Conservation (phyloP, 1,140 invertebrate species). For the Leptonema lineaticorne region DNA sequence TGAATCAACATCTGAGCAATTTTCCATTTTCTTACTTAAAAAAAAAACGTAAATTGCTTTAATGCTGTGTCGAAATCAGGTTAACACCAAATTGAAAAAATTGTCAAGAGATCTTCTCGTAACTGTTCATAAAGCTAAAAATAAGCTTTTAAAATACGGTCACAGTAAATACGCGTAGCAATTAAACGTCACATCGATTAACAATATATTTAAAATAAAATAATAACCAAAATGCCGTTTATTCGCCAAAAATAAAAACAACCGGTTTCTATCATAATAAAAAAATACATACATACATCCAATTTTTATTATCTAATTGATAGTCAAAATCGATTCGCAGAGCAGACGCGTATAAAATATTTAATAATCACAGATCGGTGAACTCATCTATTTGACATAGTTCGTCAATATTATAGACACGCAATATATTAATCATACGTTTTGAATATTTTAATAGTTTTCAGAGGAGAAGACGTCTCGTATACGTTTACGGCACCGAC, state of each 20-base stretch:
- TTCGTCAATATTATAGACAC: not conserved
- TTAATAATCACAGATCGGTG: constrained; percentile 14
- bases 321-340: not conserved
- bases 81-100: too few species aligned
- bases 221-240: too few species aligned
- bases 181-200: too few species aligned
- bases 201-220: too few species aligned
- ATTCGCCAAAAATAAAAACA: too few species aligned
- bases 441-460: not conserved
- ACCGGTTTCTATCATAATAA: not conserved
- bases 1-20: too few species aligned
- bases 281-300: not conserved
- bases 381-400: constrained; percentile 4
- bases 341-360: constrained; percentile 1
- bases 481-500: not conserved
- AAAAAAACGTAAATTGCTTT: too few species aligned
- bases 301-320: constrained; percentile 3
- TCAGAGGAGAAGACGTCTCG: not conserved
- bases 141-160: not conserved
- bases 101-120: too few species aligned
- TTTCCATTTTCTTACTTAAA: too few species aligned
- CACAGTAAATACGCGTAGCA: too few species aligned
- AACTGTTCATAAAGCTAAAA: too few species aligned
- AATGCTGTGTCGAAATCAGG: too few species aligned
- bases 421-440: not conserved